Percentiles rank a stretch among this genome's conserved stretches.
phyloP scores from a whole-genome alignment of 1,140 invertebrate species.

The Sweltsa coloradensis region DNA sequence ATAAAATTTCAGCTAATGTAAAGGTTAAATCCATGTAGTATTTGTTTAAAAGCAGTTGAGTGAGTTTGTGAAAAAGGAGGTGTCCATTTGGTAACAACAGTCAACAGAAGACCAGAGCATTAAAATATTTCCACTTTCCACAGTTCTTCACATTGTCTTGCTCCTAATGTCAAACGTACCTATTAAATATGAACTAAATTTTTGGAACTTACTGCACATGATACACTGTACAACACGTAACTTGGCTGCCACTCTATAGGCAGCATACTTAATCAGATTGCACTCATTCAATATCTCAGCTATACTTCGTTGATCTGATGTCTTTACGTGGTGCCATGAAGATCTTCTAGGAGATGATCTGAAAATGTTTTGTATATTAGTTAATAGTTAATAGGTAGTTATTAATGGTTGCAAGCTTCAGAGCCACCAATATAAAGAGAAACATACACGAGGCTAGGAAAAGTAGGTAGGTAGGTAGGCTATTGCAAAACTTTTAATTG shows the following conservation, averaged over 20 bases:
- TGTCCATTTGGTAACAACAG: background rate
- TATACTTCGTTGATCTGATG: slow-evolving; percentile 33
- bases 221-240: slow-evolving; percentile 53
- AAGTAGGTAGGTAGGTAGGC: no score
- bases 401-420: no score
- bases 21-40: background rate
- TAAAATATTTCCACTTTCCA: background rate
- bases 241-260: slow-evolving; percentile 75
- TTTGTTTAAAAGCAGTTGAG: no score
- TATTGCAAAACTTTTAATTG: no score
- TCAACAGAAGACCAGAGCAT: background rate
- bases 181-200: slow-evolving; percentile 4
- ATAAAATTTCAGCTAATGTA: background rate
- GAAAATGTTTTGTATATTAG: no score
- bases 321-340: no score
- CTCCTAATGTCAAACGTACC: slow-evolving; percentile 5
- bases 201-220: slow-evolving; percentile 40
- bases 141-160: background rate
- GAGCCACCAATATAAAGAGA: no score
- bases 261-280: slow-evolving; percentile 64
- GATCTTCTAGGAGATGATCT: no score
- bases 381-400: no score
- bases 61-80: no score
- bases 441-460: no score
- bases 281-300: slow-evolving; percentile 44